phyloP scores from a whole-genome alignment of 2,797 vertebrate genomes.

The Echiichthys vipera region DNA sequence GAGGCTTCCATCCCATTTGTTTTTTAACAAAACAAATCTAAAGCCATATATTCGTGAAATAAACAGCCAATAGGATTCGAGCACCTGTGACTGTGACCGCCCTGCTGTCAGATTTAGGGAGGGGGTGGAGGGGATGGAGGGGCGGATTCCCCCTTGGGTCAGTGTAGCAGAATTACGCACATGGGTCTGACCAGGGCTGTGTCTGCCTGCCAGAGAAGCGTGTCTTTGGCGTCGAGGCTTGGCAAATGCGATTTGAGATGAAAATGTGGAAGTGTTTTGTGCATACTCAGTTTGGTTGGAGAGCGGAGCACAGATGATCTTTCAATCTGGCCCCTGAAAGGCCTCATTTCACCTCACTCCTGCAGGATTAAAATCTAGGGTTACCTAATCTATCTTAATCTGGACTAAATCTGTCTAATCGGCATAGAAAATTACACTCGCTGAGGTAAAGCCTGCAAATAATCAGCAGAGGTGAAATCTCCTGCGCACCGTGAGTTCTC shows the following conservation, averaged over 20 bases:
- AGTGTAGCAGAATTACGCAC: conserved; percentile 56
- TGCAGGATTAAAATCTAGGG: conserved; percentile 75
- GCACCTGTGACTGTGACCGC: conserved; percentile 61
- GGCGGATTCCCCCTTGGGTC: conserved; percentile 61
- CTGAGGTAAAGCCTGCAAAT: conserved; percentile 62
- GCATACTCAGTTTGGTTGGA: conserved; percentile 26
- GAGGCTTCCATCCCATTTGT: not conserved
- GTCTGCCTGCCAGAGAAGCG: conserved; percentile 19
- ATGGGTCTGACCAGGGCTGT: conserved; percentile 54
- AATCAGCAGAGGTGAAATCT: conserved; percentile 73
- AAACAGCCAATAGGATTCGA: conserved; percentile 52
- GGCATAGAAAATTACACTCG: conserved; percentile 72
- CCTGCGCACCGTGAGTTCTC: conserved; percentile 42
- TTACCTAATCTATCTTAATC: conserved; percentile 83
- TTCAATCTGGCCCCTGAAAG: conserved; percentile 47
- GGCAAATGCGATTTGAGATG: conserved; percentile 40
- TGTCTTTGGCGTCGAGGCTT: conserved; percentile 22
- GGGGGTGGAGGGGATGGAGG: conserved; percentile 46
- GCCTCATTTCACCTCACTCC: conserved; percentile 61
- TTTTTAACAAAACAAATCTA: not conserved
- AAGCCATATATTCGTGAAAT: conserved; percentile 5
- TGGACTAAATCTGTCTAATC: conserved; percentile 82
- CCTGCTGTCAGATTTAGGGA: conserved; percentile 54
- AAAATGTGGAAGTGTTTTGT: conserved; percentile 34
- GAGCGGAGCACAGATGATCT: conserved; percentile 32